Conservation (phyloP, 2,113 vertebrate species). For the Pomatostomus ruficeps region DNA sequence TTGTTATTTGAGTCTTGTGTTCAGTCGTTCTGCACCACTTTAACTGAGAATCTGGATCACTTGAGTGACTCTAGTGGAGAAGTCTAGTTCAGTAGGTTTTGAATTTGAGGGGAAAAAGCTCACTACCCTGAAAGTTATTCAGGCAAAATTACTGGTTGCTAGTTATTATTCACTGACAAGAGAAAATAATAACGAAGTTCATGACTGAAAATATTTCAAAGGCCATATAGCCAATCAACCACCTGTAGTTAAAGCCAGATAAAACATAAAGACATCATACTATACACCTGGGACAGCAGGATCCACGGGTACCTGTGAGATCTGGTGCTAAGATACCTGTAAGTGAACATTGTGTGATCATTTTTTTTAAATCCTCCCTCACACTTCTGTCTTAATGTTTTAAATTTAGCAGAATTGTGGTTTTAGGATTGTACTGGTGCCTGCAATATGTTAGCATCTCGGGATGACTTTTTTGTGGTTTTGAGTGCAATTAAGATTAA, state of each 20-base stretch:
- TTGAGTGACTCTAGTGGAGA: background rate
- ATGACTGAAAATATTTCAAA: background rate
- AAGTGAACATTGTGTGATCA: background rate
- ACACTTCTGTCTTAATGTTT: background rate
- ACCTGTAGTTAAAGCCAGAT: background rate
- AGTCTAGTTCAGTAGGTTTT: background rate
- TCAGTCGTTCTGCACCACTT: background rate
- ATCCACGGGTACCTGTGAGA: background rate
- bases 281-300: accelerated
- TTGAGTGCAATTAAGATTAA: background rate
- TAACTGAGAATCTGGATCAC: background rate
- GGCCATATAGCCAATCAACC: background rate
- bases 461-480: background rate
- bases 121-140: background rate
- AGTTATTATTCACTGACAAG: background rate
- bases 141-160: background rate
- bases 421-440: background rate
- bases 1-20: background rate
- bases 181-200: background rate
- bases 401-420: background rate
- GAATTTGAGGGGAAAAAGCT: background rate
- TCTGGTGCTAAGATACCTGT: background rate
- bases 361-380: background rate
- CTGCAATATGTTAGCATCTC: background rate
- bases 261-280: background rate